Conservation (phyloP, 2,797 vertebrate species). For the Loriculus beryllinus region DNA sequence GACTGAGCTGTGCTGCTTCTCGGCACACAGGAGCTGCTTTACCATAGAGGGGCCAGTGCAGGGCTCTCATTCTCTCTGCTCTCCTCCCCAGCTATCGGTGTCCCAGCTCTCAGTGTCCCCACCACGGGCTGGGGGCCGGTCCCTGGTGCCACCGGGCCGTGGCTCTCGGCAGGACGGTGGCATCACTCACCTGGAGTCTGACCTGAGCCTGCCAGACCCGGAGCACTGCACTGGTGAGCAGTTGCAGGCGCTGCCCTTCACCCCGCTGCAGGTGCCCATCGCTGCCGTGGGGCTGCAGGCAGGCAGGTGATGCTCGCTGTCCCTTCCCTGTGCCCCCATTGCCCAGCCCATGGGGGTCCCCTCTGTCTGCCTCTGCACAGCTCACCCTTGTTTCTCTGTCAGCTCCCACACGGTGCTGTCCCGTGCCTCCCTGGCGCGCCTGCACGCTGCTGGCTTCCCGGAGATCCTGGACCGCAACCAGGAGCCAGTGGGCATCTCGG, state of each 20-base stretch:
- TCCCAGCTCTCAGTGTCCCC: constrained; percentile 84
- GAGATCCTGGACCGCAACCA: constrained; percentile 80
- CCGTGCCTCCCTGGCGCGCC: constrained; percentile 79
- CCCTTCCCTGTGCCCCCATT: rapidly evolving
- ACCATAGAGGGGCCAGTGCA: background rate
- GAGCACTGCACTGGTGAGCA: constrained; percentile 58
- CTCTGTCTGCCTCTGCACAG: rapidly evolving
- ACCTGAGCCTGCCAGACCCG: constrained; percentile 25
- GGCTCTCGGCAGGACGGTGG: constrained; percentile 13
- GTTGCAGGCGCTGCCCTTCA: constrained; percentile 85
- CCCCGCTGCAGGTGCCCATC: constrained; percentile 85
- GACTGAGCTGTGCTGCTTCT: background rate
- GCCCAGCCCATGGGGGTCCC: rapidly evolving
- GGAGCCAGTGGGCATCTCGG: constrained; percentile 80
- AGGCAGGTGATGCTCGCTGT: constrained; percentile 75
- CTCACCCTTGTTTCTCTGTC: background rate
- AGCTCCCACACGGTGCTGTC: constrained; percentile 80
- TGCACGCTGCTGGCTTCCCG: constrained; percentile 83
- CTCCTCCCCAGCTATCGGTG: constrained; percentile 81
- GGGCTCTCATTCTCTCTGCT: rapidly evolving
- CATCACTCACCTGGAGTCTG: constrained; percentile 85
- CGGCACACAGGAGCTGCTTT: background rate
- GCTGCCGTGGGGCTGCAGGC: constrained; percentile 78
- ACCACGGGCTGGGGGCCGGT: constrained; percentile 65
- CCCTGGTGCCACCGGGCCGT: constrained; percentile 65